phyloP scores from a whole-genome alignment of 2,888 invertebrate species.

The Axea sp. region DNA sequence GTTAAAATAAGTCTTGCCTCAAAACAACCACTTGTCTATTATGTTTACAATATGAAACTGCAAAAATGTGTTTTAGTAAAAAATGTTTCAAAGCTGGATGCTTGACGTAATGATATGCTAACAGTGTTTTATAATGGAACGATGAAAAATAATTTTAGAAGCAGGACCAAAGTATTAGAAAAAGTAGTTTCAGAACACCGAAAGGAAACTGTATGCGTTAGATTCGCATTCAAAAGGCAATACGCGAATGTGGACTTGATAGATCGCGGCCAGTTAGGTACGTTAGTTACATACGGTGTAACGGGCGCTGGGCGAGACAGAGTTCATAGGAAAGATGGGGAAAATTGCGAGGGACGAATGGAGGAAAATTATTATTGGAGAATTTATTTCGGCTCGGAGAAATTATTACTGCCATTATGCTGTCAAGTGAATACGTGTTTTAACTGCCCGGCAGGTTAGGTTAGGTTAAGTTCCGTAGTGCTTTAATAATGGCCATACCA shows the following conservation, averaged over 20 bases:
- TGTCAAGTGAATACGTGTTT: constrained; percentile 74
- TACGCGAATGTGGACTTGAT: constrained; percentile 74
- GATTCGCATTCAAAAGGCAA: constrained; percentile 55
- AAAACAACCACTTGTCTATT: too few relatives aligned
- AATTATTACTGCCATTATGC: constrained; percentile 76
- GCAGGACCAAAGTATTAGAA: constrained; percentile 20
- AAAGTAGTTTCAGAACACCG: constrained; percentile 36
- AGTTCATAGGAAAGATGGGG: constrained; percentile 54
- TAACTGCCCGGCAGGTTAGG: constrained; percentile 65
- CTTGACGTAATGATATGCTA: constrained; percentile 23
- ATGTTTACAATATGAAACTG: too few relatives aligned
- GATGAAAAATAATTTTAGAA: constrained; percentile 48
- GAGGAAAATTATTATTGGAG: constrained; percentile 76
- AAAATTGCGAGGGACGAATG: constrained; percentile 56
- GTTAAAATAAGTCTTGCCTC: too few relatives aligned
- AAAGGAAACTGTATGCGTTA: constrained; percentile 44
- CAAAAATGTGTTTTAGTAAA: too few relatives aligned
- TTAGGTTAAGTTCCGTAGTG: constrained; percentile 64
- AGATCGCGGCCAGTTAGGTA: constrained; percentile 77
- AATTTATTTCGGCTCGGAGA: constrained; percentile 74
- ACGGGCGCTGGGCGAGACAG: constrained; percentile 61
- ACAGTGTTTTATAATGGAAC: constrained; percentile 34
- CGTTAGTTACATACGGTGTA: constrained; percentile 75
- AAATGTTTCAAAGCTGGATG: too few relatives aligned
- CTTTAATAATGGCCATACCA: constrained; percentile 66